phyloP scores from a whole-genome alignment of 2,797 vertebrate genomes.

The Acipenser oxyrinchus region DNA sequence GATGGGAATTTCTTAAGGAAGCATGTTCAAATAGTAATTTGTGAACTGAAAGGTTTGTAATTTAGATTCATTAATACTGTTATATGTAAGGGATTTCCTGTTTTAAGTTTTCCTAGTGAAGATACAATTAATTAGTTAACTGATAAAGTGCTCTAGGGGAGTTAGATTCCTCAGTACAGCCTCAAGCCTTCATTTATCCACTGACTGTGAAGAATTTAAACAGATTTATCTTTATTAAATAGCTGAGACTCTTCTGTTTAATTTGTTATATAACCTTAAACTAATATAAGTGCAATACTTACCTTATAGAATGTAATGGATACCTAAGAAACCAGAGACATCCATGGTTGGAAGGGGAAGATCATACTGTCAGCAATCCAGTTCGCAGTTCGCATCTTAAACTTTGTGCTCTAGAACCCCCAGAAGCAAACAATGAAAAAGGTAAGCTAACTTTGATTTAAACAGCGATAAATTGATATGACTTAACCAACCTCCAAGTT shows the following conservation, averaged over 20 bases:
- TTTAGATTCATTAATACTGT: neutral
- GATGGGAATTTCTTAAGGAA: neutral
- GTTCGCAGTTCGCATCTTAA: too few species aligned
- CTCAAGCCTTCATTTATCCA: slow-evolving; percentile 4
- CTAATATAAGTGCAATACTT: too few species aligned
- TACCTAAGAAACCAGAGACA: too few species aligned
- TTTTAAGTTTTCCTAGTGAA: neutral
- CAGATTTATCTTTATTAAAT: slow-evolving; percentile 3
- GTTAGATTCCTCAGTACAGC: neutral
- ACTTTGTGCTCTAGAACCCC: too few species aligned
- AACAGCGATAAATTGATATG: too few species aligned
- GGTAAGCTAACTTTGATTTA: too few species aligned
- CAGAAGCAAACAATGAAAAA: too few species aligned
- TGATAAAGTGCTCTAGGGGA: neutral
- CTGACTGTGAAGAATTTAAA: neutral
- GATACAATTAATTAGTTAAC: slow-evolving; percentile 2
- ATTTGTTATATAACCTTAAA: neutral
- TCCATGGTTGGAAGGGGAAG: too few species aligned
- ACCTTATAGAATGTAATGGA: too few species aligned
- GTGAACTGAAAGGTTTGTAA: neutral
- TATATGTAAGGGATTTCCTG: neutral
- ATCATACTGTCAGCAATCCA: too few species aligned
- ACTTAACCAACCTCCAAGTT: too few species aligned
- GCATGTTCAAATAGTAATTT: neutral
- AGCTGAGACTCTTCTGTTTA: neutral